phyloP scores from a whole-genome alignment of 2,113 vertebrate genomes.

The Nesogale talazaci region DNA sequence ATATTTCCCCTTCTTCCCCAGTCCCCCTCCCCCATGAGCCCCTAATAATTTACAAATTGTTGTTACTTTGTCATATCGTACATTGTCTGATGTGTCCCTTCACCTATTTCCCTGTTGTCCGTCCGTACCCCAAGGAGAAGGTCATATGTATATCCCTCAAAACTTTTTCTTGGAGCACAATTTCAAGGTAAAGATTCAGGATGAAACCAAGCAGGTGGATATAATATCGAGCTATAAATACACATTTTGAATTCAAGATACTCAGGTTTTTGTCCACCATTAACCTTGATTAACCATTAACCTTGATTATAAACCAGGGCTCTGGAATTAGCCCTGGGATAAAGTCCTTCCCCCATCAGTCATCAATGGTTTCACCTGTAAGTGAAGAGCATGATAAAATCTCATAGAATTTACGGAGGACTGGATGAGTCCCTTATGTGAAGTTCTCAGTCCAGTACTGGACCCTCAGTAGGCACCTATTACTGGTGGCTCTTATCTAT shows the following conservation, averaged over 20 bases:
- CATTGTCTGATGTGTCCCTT: too few species aligned
- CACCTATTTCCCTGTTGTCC: too few species aligned
- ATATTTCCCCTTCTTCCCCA: too few species aligned
- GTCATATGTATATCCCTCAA: too few species aligned
- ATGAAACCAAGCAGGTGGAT: neutral
- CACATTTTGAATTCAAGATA: conserved; percentile 44
- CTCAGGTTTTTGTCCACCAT: neutral
- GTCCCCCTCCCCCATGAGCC: too few species aligned
- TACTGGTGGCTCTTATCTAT: neutral
- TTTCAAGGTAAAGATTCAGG: conserved; percentile 40
- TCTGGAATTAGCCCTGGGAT: neutral
- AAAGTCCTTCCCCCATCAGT: neutral
- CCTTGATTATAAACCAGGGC: neutral
- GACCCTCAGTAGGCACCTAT: neutral
- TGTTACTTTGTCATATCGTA: too few species aligned
- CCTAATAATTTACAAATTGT: too few species aligned
- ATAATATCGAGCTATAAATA: too few species aligned
- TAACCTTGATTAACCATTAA: neutral
- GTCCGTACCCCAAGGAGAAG: too few species aligned
- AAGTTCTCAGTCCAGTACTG: neutral
- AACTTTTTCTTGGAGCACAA: conserved; percentile 1
- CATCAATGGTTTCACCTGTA: neutral
- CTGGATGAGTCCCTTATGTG: conserved; percentile 46
- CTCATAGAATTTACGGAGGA: neutral
- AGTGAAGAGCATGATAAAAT: neutral